Conservation (phyloP, 2,113 vertebrate genomes). For the Podarcis raffonei region DNA sequence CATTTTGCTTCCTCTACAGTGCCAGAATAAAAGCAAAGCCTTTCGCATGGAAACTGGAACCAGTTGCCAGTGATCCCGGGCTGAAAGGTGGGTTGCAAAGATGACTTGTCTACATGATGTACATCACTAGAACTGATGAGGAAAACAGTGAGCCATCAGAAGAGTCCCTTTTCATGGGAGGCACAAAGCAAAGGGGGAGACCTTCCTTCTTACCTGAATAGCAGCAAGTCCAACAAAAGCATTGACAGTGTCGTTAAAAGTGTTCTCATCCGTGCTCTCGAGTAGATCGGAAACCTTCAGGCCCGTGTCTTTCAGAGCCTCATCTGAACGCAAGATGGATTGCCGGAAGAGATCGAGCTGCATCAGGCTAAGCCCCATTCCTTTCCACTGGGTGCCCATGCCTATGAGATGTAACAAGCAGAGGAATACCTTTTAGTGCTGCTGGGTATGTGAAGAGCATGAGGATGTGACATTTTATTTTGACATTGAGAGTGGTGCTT, state of each 20-base stretch:
- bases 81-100: neutral
- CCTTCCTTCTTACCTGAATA: constrained; percentile 83
- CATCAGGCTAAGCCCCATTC: constrained; percentile 93
- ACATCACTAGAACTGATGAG: neutral
- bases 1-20: neutral
- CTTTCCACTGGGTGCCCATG: constrained; percentile 95
- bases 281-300: constrained; percentile 87
- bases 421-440: neutral
- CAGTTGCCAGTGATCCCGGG: neutral
- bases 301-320: constrained; percentile 81
- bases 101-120: too few species aligned
- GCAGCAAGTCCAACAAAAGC: constrained; percentile 93
- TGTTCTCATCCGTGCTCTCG: constrained; percentile 80
- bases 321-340: constrained; percentile 87
- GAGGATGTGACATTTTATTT: neutral
- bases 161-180: neutral
- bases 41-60: neutral
- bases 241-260: constrained; percentile 88
- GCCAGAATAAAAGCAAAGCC: neutral
- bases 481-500: neutral
- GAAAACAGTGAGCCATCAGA: neutral
- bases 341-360: constrained; percentile 83
- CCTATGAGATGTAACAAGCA: constrained; percentile 71
- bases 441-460: too few species aligned
- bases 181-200: neutral